Percentiles rank a stretch among this genome's conserved stretches.
phyloP scores from a whole-genome alignment of 2,888 invertebrate genomes.

The Metalampra italica region DNA sequence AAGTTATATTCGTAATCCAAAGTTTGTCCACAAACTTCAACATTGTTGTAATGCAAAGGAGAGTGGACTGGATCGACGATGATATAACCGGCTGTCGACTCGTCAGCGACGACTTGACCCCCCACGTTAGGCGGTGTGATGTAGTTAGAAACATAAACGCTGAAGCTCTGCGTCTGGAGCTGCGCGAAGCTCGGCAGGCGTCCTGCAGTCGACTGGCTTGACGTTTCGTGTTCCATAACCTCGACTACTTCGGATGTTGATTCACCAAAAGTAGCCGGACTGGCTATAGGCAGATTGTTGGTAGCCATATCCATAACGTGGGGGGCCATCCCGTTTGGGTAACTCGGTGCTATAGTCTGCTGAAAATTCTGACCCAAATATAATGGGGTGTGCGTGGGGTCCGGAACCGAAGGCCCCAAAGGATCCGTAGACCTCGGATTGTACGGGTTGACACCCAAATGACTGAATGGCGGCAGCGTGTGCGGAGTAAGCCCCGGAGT shows the following conservation, averaged over 20 bases:
- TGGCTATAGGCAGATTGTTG: conserved; percentile 82
- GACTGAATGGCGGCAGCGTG: conserved; percentile 78
- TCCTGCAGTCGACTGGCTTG: conserved; percentile 55
- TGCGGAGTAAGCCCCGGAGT: conserved; percentile 75
- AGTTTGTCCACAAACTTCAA: conserved; percentile 49
- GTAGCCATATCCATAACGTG: conserved; percentile 88
- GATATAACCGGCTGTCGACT: conserved; percentile 72
- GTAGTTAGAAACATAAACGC: conserved; percentile 78
- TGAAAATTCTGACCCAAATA: conserved; percentile 80
- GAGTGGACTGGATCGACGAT: conserved; percentile 64
- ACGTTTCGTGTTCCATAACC: conserved; percentile 70
- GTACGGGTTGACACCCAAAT: conserved; percentile 79
- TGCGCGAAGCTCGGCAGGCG: conserved; percentile 83
- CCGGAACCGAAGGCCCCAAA: conserved; percentile 78
- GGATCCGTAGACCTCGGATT: conserved; percentile 79
- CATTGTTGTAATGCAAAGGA: conserved; percentile 53
- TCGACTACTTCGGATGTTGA: conserved; percentile 67
- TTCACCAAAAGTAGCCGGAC: conserved; percentile 92
- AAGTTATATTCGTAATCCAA: conserved; percentile 65
- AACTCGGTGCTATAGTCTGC: conserved; percentile 81
- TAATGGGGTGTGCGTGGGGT: conserved; percentile 80
- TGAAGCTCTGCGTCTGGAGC: conserved; percentile 78
- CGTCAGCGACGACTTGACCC: conserved; percentile 81
- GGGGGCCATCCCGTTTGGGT: conserved; percentile 93
- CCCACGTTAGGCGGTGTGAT: conserved; percentile 86